These are phyloP conservation scores for Zosterops pallidus DNA, from an alignment of 2,113 vertebrate species.

Conservation along the genomic window DNA sequence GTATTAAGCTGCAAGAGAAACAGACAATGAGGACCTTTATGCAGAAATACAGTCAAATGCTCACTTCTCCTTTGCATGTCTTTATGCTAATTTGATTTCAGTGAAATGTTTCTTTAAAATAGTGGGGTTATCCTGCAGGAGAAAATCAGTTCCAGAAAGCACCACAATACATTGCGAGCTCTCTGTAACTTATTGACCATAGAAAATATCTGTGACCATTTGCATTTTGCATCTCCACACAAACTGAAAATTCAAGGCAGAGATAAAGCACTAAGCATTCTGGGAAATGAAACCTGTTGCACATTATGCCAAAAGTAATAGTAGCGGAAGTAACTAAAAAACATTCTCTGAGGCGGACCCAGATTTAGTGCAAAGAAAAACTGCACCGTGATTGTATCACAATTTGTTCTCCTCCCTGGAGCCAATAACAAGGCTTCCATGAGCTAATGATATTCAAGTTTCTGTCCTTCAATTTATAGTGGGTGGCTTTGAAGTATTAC, in stretches of 20 bases:
- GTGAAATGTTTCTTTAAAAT: not conserved
- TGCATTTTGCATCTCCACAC: not conserved
- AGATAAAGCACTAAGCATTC: not conserved
- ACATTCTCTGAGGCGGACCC: not conserved
- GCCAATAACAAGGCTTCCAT: not conserved
- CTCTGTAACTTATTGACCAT: not conserved
- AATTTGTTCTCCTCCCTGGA: slow-evolving; percentile 17
- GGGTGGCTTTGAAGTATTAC: slow-evolving; percentile 31
- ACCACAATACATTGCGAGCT: not conserved
- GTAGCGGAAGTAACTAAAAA: not conserved
- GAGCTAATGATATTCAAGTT: slow-evolving; percentile 6
- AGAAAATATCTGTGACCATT: not conserved
- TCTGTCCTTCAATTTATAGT: not conserved
- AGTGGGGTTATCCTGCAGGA: not conserved
- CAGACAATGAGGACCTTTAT: not conserved
- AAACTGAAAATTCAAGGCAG: not conserved
- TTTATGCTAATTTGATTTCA: not conserved
- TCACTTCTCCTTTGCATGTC: not conserved
- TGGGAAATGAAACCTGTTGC: not conserved
- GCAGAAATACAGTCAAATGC: not conserved
- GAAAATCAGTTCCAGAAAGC: not conserved
- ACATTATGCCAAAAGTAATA: not conserved
- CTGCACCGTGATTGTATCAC: not conserved
- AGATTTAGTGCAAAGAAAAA: not conserved
- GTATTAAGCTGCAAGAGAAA: not conserved